Base-by-base conservation (phyloP, 2,113 vertebrate genomes). In the Gadus macrocephalus region DNA sequence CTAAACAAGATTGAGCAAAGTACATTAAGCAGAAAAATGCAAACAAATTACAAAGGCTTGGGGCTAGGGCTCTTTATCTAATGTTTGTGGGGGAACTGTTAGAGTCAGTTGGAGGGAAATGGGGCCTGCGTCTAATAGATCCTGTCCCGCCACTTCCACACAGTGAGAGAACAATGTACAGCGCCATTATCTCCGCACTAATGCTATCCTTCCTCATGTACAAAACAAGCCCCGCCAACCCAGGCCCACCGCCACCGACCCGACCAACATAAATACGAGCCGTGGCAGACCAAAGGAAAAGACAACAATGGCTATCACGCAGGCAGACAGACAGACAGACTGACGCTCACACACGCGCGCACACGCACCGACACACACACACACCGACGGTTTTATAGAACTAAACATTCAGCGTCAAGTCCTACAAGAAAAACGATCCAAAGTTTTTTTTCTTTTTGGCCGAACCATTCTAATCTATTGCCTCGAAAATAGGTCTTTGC, bases 21-120 rank as follows among this genome's bases (percentile, higher is more conserved):
- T 89, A 91, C 90, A 93, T 91, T 92, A 91, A 90, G 90, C 89
- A 91, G 90, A 91, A 92, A 93, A 90, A 91, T 90, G 92, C 90
- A 92, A 89, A 91, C 90, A 91, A 91, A 91, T 92, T 90, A 92
- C 86, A 91, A 91, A 88, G 89, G 89, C 90, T 92, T 66, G 76
- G 86, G 90, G 91, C 89, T 77, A 73, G 82, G 81, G 42, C 85
- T 88, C 90, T 92, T 91, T 93, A 93, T 93, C 92, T 91, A 71
- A 82, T 86, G 87, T 89, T 35, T 89, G 86, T 49, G 90, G 65
- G 83, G 88, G 79, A 86, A 83, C 83, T 79, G 85, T 83, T 81
- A 84, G 88, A 79, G 81, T 84, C 82, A 78, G 85, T 84, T 81
- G 83, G 81, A 87, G 87, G 88, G 89, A 90, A 90, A 90, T 87